Evolutionary conservation across 2,113 vertebrate species (phyloP).

Genomic region (Corythornis madagascariensis): DNA sequence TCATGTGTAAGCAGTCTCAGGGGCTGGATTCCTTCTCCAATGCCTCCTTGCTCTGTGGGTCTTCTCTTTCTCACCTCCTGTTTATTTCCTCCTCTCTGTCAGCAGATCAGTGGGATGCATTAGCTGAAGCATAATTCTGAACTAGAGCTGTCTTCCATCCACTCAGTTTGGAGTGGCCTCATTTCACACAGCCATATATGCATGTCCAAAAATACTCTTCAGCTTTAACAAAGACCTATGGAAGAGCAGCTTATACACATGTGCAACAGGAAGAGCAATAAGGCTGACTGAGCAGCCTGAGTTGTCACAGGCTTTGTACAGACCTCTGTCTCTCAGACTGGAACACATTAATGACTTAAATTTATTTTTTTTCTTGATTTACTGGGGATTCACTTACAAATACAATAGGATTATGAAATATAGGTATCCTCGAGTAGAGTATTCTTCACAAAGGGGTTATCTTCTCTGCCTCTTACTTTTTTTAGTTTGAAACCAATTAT

Average conservation of each 20-base stretch:
- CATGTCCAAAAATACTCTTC: not conserved
- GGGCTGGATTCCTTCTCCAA: not conserved
- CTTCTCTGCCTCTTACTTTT: conserved; percentile 21
- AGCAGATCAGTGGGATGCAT: conserved; percentile 41
- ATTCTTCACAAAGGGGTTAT: not conserved
- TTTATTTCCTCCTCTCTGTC: conserved; percentile 57
- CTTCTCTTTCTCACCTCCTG: conserved; percentile 48
- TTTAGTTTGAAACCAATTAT: conserved; percentile 3
- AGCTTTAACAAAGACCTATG: not conserved
- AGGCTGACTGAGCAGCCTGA: not conserved
- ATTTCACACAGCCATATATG: not conserved
- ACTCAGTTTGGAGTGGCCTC: not conserved
- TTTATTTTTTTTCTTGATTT: conserved; percentile 16
- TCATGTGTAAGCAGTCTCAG: not conserved
- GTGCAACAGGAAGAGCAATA: not conserved
- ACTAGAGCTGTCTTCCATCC: conserved; percentile 30
- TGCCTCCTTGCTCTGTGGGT: conserved; percentile 31
- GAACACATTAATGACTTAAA: not conserved
- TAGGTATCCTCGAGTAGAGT: not conserved
- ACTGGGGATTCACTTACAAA: not conserved
- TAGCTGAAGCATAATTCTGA: conserved; percentile 17
- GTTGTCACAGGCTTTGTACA: not conserved
- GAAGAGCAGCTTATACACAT: not conserved
- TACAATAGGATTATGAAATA: conserved; percentile 10
- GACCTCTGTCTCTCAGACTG: not conserved